Percentiles rank a stretch among this genome's conserved stretches.
Evolutionary conservation across 2,888 invertebrate species (phyloP).

Genomic region (Lobophora halterata): DNA sequence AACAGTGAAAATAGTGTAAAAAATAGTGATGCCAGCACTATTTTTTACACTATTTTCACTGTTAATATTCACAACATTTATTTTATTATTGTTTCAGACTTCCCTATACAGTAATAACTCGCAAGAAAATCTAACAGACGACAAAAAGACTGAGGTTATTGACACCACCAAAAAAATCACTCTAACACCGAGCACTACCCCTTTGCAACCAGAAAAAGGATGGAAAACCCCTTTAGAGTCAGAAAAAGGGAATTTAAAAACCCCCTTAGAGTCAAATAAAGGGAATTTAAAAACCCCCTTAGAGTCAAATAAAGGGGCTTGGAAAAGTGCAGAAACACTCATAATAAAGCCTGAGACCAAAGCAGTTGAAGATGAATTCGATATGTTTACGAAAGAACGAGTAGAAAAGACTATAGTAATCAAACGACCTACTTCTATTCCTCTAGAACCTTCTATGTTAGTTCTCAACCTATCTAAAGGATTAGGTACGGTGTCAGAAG

Average conservation of each 20-base stretch:
- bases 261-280: conserved; percentile 57
- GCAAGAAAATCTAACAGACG: conserved; percentile 51
- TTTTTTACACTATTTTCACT: too few relatives aligned
- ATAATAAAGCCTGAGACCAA: conserved; percentile 31
- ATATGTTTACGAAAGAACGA: conserved; percentile 71
- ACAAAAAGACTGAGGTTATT: conserved; percentile 41
- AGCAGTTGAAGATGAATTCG: conserved; percentile 71
- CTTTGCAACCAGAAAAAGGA: conserved; percentile 58
- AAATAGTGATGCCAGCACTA: too few relatives aligned
- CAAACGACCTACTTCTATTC: conserved; percentile 43
- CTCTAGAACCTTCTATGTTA: conserved; percentile 56
- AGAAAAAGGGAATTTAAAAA: conserved; percentile 56
- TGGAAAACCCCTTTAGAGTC: conserved; percentile 51
- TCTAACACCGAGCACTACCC: conserved; percentile 56
- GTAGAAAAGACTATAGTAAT: conserved; percentile 45
- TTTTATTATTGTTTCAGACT: conserved; percentile 49
- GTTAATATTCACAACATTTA: too few relatives aligned
- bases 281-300: conserved; percentile 46
- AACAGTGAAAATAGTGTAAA: too few relatives aligned
- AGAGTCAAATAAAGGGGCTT: conserved; percentile 57
- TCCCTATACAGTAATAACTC: conserved; percentile 63
- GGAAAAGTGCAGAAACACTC: conserved; percentile 58
- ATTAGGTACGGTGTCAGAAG: conserved; percentile 64
- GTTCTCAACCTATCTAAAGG: conserved; percentile 56
- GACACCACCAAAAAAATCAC: conserved; percentile 36